Conservation (phyloP, 2,888 invertebrate species). For the Aquatica leii region DNA sequence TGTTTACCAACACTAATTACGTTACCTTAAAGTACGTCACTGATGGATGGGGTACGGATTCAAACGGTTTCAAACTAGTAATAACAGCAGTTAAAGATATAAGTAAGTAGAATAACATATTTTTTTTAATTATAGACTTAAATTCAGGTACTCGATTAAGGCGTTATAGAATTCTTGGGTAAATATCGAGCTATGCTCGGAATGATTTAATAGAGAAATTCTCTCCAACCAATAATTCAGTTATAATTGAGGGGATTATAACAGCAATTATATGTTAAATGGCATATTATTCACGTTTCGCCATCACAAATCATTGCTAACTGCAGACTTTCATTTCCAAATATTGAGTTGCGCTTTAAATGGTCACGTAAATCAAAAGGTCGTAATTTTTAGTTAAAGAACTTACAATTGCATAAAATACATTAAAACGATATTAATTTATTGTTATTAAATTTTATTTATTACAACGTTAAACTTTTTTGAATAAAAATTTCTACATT, state of each 20-base stretch:
- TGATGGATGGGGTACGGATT: constrained; percentile 91
- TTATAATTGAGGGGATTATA: constrained; percentile 37
- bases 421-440: too few species aligned
- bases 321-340: constrained; percentile 23
- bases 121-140: not conserved
- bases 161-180: not conserved
- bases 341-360: constrained; percentile 18
- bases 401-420: too few species aligned
- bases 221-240: constrained; percentile 35
- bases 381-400: too few species aligned
- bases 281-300: constrained; percentile 25
- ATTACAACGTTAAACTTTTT: too few species aligned
- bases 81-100: constrained; percentile 95
- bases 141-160: not conserved
- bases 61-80: constrained; percentile 91
- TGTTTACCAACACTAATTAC: constrained; percentile 92
- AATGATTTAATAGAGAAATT: too few species aligned
- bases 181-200: too few species aligned
- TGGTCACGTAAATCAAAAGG: constrained; percentile 16
- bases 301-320: constrained; percentile 32
- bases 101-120: constrained; percentile 71
- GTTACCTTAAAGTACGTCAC: constrained; percentile 94
- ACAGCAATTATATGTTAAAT: constrained; percentile 34
- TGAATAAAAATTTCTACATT: too few species aligned
- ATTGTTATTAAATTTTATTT: too few species aligned